These are phyloP conservation scores for Himantopus leucocephalus DNA, from an alignment of 2,113 vertebrate genomes.

Conservation along the genomic window DNA sequence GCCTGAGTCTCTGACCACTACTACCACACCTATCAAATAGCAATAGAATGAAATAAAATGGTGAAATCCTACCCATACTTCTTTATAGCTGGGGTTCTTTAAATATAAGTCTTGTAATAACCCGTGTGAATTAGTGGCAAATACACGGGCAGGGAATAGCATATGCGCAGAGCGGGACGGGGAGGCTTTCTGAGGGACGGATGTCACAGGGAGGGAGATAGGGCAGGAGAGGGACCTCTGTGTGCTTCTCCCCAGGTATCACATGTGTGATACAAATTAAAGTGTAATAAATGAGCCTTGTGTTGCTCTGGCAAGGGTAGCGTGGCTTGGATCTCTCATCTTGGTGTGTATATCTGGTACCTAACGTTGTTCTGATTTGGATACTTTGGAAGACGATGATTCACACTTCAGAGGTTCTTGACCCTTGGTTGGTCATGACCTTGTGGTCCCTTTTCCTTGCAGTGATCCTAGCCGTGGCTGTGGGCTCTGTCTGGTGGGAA, in stretches of 20 bases:
- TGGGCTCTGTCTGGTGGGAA: neutral
- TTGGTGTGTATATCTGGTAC: neutral
- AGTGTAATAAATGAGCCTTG: neutral
- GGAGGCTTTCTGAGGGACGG: neutral
- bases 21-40: neutral
- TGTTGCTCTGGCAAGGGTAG: neutral
- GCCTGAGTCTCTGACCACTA: neutral
- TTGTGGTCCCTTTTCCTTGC: neutral
- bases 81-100: neutral
- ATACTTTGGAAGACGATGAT: neutral
- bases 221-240: neutral
- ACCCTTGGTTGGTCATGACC: neutral
- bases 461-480: fast-evolving
- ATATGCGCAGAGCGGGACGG: neutral
- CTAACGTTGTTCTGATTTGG: neutral
- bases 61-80: neutral
- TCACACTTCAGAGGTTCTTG: neutral
- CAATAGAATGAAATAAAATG: neutral
- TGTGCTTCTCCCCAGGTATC: neutral
- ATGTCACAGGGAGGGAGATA: neutral
- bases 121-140: neutral
- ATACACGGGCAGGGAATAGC: neutral
- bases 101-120: neutral
- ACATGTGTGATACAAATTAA: neutral
- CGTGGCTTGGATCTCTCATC: neutral